phyloP scores from a whole-genome alignment of 2,113 vertebrate genomes.

The Hemibagrus wyckioides region DNA sequence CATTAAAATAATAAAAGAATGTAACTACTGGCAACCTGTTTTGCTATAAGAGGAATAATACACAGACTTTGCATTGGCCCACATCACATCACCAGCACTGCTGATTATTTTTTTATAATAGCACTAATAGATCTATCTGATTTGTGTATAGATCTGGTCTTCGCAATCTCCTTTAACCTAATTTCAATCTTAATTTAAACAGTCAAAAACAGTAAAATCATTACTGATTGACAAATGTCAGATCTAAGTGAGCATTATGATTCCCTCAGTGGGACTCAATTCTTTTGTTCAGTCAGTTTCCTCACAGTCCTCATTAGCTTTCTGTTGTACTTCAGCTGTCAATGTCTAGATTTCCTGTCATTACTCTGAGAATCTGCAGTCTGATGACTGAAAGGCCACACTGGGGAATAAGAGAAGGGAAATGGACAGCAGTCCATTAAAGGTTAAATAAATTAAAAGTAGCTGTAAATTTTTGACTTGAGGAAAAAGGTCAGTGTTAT shows the following conservation, averaged over 20 bases:
- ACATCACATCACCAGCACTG: background rate
- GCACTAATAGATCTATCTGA: background rate
- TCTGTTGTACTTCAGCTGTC: constrained; percentile 73
- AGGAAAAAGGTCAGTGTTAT: background rate
- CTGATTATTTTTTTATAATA: background rate
- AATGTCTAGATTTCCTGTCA: constrained; percentile 73
- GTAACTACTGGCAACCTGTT: background rate
- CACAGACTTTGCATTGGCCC: background rate
- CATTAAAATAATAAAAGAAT: background rate
- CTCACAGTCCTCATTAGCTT: constrained; percentile 68
- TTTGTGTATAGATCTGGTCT: background rate
- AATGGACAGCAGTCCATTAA: constrained; percentile 60
- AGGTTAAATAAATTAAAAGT: constrained; percentile 70
- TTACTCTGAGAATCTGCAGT: constrained; percentile 58
- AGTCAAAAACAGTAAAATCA: constrained; percentile 60
- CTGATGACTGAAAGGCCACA: constrained; percentile 54
- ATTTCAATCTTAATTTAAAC: constrained; percentile 31
- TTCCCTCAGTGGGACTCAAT: constrained; percentile 61
- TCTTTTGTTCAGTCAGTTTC: constrained; percentile 59
- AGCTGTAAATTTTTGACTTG: constrained; percentile 28
- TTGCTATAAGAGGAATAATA: background rate
- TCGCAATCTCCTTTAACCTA: constrained; percentile 22
- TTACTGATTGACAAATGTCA: constrained; percentile 64
- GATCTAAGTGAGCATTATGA: constrained; percentile 61
- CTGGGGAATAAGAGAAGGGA: constrained; percentile 32